Percentiles rank a stretch among this genome's conserved stretches.
Conservation (phyloP, 2,113 vertebrate genomes). For the Corydoras sp. region DNA sequence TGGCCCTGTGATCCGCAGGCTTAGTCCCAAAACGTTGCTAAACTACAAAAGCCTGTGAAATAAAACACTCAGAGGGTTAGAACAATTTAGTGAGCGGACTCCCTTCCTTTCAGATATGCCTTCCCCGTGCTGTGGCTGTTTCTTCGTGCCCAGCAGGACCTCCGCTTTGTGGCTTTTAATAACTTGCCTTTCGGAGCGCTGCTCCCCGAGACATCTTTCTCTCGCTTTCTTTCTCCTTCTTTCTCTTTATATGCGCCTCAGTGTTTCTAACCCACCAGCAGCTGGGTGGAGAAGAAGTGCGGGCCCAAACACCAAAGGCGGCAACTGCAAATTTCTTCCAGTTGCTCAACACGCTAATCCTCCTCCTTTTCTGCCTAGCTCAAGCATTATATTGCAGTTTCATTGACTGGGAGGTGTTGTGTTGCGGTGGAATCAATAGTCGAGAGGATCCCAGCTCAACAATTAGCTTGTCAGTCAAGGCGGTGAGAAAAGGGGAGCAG, state of each 20-base stretch:
- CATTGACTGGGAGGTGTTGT: conserved; percentile 93
- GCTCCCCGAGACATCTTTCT: conserved; percentile 82
- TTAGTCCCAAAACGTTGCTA: conserved; percentile 73
- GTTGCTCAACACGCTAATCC: conserved; percentile 85
- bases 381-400: conserved; percentile 95
- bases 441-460: conserved; percentile 82
- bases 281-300: conserved; percentile 59
- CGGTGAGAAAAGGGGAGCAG: conserved; percentile 36
- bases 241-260: conserved; percentile 69
- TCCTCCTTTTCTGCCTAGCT: conserved; percentile 84
- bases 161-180: conserved; percentile 95
- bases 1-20: conserved; percentile 49
- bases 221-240: conserved; percentile 55
- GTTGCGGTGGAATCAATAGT: conserved; percentile 96
- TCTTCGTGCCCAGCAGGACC: conserved; percentile 83
- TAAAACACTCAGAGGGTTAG: conserved; percentile 88
- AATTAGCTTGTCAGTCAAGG: conserved; percentile 99
- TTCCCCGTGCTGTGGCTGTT: conserved; percentile 82
- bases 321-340: conserved; percentile 83
- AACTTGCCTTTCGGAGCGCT: conserved; percentile 85
- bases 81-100: conserved; percentile 81
- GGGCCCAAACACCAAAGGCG: conserved; percentile 57
- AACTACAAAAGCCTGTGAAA: conserved; percentile 83
- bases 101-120: conserved; percentile 79
- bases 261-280: conserved; percentile 77